These are phyloP conservation scores for Seira musarum DNA, from an alignment of 2,888 invertebrate genomes.

Conservation along the genomic window DNA sequence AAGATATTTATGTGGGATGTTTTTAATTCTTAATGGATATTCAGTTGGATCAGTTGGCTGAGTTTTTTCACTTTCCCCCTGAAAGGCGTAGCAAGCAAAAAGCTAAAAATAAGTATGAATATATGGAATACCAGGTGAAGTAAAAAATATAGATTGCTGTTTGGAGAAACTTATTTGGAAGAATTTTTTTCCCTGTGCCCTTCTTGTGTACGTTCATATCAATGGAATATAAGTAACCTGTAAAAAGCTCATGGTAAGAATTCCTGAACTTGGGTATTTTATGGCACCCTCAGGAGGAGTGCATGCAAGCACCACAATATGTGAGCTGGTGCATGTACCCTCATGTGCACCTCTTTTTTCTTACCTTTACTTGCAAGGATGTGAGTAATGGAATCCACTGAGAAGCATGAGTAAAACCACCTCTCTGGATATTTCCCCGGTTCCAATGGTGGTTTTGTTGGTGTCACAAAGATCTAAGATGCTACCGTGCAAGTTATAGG, in stretches of 20 bases:
- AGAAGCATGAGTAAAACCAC: slow-evolving; percentile 23
- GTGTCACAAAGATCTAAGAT: slow-evolving; percentile 49
- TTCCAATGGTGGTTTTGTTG: slow-evolving; percentile 47
- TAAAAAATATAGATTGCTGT: slow-evolving; percentile 9
- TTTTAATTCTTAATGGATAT: slow-evolving; percentile 70
- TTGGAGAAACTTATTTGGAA: slow-evolving; percentile 30
- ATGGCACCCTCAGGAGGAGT: slow-evolving; percentile 67
- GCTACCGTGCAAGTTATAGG: slow-evolving; percentile 10
- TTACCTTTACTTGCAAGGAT: slow-evolving; percentile 36
- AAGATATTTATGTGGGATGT: slow-evolving; percentile 70
- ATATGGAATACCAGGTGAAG: slow-evolving; percentile 16
- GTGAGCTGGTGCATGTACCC: slow-evolving; percentile 19
- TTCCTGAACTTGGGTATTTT: slow-evolving; percentile 65
- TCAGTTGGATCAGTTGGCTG: slow-evolving; percentile 67
- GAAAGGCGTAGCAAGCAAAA: slow-evolving; percentile 27
- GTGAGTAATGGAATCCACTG: slow-evolving; percentile 43
- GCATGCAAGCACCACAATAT: slow-evolving; percentile 51
- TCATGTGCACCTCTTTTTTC: slow-evolving; percentile 44
- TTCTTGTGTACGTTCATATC: slow-evolving; percentile 5
- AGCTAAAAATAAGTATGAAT: not conserved
- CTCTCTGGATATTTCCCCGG: slow-evolving; percentile 32
- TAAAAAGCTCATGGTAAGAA: slow-evolving; percentile 47
- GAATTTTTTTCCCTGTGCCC: slow-evolving; percentile 1
- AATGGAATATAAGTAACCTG: slow-evolving; percentile 47
- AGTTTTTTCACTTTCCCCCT: slow-evolving; percentile 46